These are phyloP conservation scores for Cetonia aurata DNA, from an alignment of 2,888 invertebrate genomes.

Conservation along the genomic window DNA sequence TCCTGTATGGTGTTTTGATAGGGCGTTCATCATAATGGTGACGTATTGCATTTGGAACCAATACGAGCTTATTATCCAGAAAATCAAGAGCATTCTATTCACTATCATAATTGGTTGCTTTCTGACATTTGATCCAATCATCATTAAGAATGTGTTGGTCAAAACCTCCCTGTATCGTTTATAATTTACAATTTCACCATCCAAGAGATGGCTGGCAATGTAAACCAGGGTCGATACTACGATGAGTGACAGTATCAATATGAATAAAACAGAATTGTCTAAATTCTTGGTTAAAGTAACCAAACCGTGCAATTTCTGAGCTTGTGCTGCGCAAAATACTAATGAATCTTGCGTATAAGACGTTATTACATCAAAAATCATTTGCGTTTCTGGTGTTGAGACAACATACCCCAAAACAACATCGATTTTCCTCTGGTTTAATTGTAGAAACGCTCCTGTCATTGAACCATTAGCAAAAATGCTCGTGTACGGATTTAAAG, in stretches of 20 bases:
- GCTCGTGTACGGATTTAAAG: constrained; percentile 52
- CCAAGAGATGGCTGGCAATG: constrained; percentile 20
- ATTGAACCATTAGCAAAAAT: constrained; percentile 53
- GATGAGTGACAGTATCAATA: constrained; percentile 43
- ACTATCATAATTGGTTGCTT: constrained; percentile 52
- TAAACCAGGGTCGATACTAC: constrained; percentile 32
- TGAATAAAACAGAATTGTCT: constrained; percentile 48
- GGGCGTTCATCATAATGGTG: constrained; percentile 56
- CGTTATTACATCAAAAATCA: constrained; percentile 58
- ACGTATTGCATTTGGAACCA: constrained; percentile 56
- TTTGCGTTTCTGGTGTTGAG: constrained; percentile 54
- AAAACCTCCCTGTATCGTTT: constrained; percentile 2
- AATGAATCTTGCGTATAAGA: constrained; percentile 60
- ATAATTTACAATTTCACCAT: constrained; percentile 21
- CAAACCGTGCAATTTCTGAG: constrained; percentile 54
- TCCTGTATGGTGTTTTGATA: constrained; percentile 54
- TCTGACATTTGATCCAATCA: constrained; percentile 53
- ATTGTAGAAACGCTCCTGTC: constrained; percentile 55
- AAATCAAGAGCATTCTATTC: constrained; percentile 53
- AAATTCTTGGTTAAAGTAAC: constrained; percentile 51
- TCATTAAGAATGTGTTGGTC: constrained; percentile 47
- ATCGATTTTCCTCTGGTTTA: constrained; percentile 57
- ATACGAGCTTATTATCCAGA: constrained; percentile 55
- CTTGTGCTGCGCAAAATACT: constrained; percentile 61
- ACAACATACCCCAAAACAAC: constrained; percentile 60